These are phyloP conservation scores for Oryzias curvinotus DNA, from an alignment of 2,113 vertebrate genomes.

Conservation along the genomic window DNA sequence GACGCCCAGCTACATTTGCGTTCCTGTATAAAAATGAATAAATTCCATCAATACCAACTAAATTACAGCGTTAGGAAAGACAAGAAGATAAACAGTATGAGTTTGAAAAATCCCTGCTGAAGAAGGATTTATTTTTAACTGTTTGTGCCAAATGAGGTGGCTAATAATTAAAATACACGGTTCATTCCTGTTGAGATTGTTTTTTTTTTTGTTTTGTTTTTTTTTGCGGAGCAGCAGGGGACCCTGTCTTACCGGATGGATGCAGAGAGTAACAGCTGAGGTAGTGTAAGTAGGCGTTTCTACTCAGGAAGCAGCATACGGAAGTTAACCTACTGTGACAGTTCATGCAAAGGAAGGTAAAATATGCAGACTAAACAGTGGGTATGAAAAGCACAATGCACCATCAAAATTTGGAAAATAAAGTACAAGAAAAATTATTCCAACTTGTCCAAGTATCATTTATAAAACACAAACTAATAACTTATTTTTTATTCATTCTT, in stretches of 20 bases:
- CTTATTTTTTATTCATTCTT: slow-evolving; percentile 16
- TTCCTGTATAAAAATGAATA: not conserved
- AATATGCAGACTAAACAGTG: slow-evolving; percentile 36
- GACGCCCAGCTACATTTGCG: no score
- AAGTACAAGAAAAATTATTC: not conserved
- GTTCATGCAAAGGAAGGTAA: slow-evolving; percentile 23
- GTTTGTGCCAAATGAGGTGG: not conserved
- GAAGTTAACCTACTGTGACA: slow-evolving; percentile 35
- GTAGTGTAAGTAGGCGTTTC: slow-evolving; percentile 51
- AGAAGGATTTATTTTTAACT: not conserved
- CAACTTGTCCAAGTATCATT: slow-evolving; percentile 4
- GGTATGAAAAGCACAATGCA: slow-evolving; percentile 17
- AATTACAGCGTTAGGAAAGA: not conserved
- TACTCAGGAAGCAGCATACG: slow-evolving; percentile 41
- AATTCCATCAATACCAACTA: not conserved
- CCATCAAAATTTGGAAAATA: slow-evolving; percentile 2
- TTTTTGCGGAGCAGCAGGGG: slow-evolving; percentile 12
- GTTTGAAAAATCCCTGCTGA: no score
- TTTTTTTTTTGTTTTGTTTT: slow-evolving; percentile 36
- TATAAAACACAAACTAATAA: slow-evolving; percentile 5
- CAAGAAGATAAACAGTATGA: not conserved
- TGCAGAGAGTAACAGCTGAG: slow-evolving; percentile 37
- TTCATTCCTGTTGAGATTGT: slow-evolving; percentile 27
- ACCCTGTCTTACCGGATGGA: slow-evolving; percentile 50
- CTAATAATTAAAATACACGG: slow-evolving; percentile 15